phyloP scores from a whole-genome alignment of 2,113 vertebrate genomes.

The Pipra filicauda region DNA sequence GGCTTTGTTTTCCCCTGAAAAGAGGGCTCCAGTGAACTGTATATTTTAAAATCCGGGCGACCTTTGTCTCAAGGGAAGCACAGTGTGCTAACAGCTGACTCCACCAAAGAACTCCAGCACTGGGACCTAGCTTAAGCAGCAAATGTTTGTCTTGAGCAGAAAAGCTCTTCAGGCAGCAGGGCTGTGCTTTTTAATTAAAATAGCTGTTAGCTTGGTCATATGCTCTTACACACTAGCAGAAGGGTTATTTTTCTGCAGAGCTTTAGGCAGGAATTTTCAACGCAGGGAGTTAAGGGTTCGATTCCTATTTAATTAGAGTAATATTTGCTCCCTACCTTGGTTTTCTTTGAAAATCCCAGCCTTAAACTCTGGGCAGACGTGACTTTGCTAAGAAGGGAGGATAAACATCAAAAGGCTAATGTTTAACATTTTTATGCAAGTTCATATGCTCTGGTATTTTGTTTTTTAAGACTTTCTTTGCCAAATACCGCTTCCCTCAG shows the following conservation, averaged over 20 bases:
- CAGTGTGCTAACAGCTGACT: slow-evolving; percentile 27
- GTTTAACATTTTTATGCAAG: slow-evolving; percentile 3
- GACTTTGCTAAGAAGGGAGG: slow-evolving; percentile 6
- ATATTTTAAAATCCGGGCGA: slow-evolving; percentile 3
- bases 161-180: slow-evolving; percentile 42
- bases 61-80: slow-evolving; percentile 24
- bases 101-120: not conserved
- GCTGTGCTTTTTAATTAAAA: slow-evolving; percentile 55
- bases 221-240: slow-evolving; percentile 19
- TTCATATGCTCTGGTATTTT: not conserved
- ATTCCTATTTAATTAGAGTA: slow-evolving; percentile 42
- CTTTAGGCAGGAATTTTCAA: slow-evolving; percentile 38
- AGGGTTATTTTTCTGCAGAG: slow-evolving; percentile 15
- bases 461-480: not conserved
- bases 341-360: slow-evolving; percentile 11
- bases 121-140: slow-evolving; percentile 11
- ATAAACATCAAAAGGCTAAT: slow-evolving; percentile 34
- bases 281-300: not conserved
- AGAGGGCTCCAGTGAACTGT: slow-evolving; percentile 12
- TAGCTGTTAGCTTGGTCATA: slow-evolving; percentile 39
- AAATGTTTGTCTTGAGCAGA: slow-evolving; percentile 58
- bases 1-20: slow-evolving; percentile 33
- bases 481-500: not conserved
- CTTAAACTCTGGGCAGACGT: not conserved
- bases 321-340: slow-evolving; percentile 8